These are phyloP conservation scores for Streptopelia turtur DNA, from an alignment of 2,797 vertebrate species.

Conservation along the genomic window DNA sequence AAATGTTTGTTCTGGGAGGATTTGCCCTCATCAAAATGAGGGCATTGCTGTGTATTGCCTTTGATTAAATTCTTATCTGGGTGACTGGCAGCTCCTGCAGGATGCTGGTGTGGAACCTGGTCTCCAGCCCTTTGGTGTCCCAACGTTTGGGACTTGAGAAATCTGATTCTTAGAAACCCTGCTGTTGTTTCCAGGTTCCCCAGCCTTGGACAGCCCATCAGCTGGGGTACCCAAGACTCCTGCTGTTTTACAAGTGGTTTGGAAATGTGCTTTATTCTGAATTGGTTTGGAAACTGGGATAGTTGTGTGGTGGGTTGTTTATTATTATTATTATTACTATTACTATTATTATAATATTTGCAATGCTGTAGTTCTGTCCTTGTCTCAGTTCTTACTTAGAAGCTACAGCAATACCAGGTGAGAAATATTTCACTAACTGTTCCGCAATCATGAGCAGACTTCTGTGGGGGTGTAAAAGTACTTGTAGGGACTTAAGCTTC, in stretches of 20 bases:
- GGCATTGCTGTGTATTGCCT: not conserved
- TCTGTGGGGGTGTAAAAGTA: not conserved
- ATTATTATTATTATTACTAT: too few species aligned
- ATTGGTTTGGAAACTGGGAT: not conserved
- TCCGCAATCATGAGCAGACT: not conserved
- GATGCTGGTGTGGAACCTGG: not conserved
- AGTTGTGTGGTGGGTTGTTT: too few species aligned
- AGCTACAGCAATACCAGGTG: not conserved
- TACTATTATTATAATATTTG: too few species aligned
- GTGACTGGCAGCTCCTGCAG: not conserved
- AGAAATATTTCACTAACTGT: not conserved
- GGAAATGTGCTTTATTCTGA: not conserved
- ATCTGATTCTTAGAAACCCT: too few species aligned
- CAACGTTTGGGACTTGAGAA: rapidly evolving
- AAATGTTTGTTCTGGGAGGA: not conserved
- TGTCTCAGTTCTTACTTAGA: too few species aligned
- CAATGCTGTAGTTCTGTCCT: not conserved
- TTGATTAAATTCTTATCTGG: too few species aligned
- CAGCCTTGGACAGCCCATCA: not conserved
- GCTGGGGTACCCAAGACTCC: not conserved
- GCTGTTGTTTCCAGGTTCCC: not conserved
- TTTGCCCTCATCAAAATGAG: not conserved
- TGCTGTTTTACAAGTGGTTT: not conserved
- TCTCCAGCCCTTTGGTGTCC: not conserved
- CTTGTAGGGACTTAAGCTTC: not conserved